These are phyloP conservation scores for Drosophila mulleri DNA, from an alignment of 2,888 invertebrate species.

Conservation along the genomic window DNA sequence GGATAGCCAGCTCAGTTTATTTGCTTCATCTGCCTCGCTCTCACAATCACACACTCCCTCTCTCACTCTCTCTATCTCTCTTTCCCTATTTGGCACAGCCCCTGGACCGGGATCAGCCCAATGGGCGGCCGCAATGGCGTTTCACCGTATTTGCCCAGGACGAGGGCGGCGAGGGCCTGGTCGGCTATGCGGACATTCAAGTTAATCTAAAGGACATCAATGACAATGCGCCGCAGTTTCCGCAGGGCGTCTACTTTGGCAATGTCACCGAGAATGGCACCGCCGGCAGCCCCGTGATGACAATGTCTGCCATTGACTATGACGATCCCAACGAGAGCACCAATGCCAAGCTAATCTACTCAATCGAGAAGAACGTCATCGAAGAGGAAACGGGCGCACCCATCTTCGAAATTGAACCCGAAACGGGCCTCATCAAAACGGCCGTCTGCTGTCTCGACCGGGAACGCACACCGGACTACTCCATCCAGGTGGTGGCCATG, in stretches of 20 bases:
- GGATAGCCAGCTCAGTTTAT: conserved; percentile 20
- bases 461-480: conserved; percentile 97
- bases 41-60: background rate
- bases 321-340: conserved; percentile 98
- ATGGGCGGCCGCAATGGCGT: conserved; percentile 97
- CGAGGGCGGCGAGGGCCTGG: conserved; percentile 96
- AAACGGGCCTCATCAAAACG: conserved; percentile 97
- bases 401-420: conserved; percentile 97
- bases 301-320: conserved; percentile 98
- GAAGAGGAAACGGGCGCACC: conserved; percentile 98
- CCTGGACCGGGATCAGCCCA: conserved; percentile 97
- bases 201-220: conserved; percentile 98
- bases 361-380: conserved; percentile 97
- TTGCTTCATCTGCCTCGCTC: background rate
- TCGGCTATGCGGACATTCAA: conserved; percentile 98
- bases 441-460: conserved; percentile 97
- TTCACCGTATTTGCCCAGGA: conserved; percentile 98
- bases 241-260: conserved; percentile 95
- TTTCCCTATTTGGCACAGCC: conserved; percentile 87
- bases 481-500: conserved; percentile 97
- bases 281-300: conserved; percentile 99
- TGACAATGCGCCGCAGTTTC: conserved; percentile 98
- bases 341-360: conserved; percentile 97
- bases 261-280: conserved; percentile 98
- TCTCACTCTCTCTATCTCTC: background rate